Base-by-base conservation (phyloP, 2,888 invertebrate genomes). In the Drosophila imparisetae region DNA sequence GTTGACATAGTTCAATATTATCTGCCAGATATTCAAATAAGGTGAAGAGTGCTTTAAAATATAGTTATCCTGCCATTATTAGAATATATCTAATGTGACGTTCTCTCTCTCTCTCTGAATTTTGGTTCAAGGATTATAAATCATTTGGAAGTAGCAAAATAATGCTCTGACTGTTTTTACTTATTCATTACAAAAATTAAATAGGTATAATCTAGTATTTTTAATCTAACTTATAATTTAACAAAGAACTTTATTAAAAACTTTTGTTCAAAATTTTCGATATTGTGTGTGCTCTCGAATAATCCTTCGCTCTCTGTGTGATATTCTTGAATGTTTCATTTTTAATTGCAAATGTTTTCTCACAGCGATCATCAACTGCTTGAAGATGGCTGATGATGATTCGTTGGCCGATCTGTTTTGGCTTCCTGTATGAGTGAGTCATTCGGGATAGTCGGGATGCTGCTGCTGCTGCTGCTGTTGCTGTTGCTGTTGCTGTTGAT, bases 391-490 rank as follows among this genome's bases (percentile, higher is more conserved):
- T 32, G 32, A 4, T 48, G 18, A 1, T 38, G 42, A 40, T 32
- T 36, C 42, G 49, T 11, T 59, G 49, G 54, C 54, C 40, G 52
- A 36, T 42, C 40, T 32, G 53, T 34, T 8, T 48, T 40, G 57
- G 72, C 40, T 53, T 71, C 72, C 71, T 71, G 71, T 32, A 2
- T 8, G 50, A 15, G 29, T 75, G 75, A 75, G 66, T 75, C 75
- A 75, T 64, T 42, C 40, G 77, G 76, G 50, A 63, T 38, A 38
- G 21, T 67, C 34, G 13, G 32, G 18, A 18, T 30, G 42, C 24
- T 50, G 30, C 18, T 24, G 50, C 27, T 11, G 21, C 66, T 52
- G 36, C 18, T 24, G 52, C 11, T 42, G 34, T 11, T 34, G 49
- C 21, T 10, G n/a, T n/a, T n/a, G 24, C 24, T 24, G 24, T 64